Base-by-base conservation (phyloP, 53 echinoderm and acorn worm species). In the Patiria pectinifera region DNA sequence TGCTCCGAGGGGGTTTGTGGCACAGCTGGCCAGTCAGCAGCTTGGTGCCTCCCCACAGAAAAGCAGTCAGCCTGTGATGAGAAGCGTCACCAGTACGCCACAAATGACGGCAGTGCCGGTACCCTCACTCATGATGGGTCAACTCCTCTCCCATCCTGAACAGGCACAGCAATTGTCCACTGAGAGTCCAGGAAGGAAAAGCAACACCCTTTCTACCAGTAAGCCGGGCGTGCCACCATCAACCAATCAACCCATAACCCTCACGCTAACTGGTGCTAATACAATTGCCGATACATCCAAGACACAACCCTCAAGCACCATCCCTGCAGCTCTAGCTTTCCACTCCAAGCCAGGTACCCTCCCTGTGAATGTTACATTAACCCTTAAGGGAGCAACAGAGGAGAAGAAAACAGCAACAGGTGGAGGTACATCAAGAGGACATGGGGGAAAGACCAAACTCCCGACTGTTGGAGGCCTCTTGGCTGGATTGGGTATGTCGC, bases 391-490 rank as follows among this genome's bases (percentile, higher is more conserved):
- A 19, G 87, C 93, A 9, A 11, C 89, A 19, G 79, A 61, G 66
- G 81, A 86, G 62, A 35, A 44, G 4, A 87, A 81, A 60, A 26
- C 53, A 15, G 83, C 71, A 22, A 14, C 77, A 21, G 23, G 53
- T 69, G 79, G 22, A 45, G 82, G 82, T 19, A 71, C 25, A 24
- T 24, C 59, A 48, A 71, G 92, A 45, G 59, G 76, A 46, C 93
- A 87, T 11, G 93, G 82, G 4, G 84, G 70, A 70, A 86, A 80
- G 71, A 49, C 87, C 0, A 80, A 80, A 69, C 70, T 87, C 26
- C 87, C 93, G 80, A 93, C 92, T 25, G 93, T 93, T 46, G 93
- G 93, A 53, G 87, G 93, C 21, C 82, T 93, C 6, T 62, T 92
- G 59, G 93, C 87, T 25, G 87, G 93, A 13, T 82, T 87, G 6